Evolutionary conservation across 1,140 invertebrate genomes (phyloP).

Genomic region (Drosophila tsacasi): DNA sequence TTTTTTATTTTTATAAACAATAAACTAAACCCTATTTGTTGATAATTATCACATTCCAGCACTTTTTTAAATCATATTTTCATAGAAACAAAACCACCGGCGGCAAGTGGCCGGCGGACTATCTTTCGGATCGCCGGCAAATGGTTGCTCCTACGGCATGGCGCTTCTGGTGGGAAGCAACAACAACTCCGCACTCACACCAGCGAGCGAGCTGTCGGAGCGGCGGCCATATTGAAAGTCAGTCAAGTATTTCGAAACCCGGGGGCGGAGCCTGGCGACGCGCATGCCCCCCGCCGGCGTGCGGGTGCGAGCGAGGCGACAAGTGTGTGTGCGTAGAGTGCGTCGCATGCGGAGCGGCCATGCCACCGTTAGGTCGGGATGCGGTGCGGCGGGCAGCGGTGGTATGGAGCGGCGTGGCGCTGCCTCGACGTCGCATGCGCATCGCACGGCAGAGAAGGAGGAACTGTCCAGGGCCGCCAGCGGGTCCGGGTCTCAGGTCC

Average conservation of each 20-base stretch:
- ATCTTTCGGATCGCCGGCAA: conserved; percentile 38
- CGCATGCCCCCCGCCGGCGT: conserved; percentile 61
- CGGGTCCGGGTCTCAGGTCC: conserved; percentile 43
- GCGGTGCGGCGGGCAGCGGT: neutral
- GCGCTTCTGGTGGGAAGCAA: conserved; percentile 35
- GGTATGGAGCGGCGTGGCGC: conserved; percentile 4
- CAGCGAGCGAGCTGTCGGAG: conserved; percentile 28
- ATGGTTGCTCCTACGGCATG: conserved; percentile 44
- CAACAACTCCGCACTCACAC: conserved; percentile 34
- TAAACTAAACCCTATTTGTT: neutral
- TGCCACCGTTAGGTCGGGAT: conserved; percentile 23
- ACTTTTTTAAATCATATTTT: neutral
- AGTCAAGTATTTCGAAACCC: conserved; percentile 83
- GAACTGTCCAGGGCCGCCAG: conserved; percentile 39
- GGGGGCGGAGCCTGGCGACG: conserved; percentile 71
- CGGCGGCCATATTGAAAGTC: conserved; percentile 85
- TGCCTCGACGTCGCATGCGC: conserved; percentile 33
- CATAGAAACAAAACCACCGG: conserved; percentile 12
- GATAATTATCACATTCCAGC: neutral
- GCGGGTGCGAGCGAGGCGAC: conserved; percentile 63
- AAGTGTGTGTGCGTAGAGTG: conserved; percentile 33
- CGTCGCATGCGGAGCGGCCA: conserved; percentile 32
- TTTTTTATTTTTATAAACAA: neutral
- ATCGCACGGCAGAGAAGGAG: conserved; percentile 36
- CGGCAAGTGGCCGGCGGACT: conserved; percentile 36